These are phyloP conservation scores for Hypsibius dujardini DNA, from an alignment of 1,140 invertebrate genomes.

Conservation along the genomic window DNA sequence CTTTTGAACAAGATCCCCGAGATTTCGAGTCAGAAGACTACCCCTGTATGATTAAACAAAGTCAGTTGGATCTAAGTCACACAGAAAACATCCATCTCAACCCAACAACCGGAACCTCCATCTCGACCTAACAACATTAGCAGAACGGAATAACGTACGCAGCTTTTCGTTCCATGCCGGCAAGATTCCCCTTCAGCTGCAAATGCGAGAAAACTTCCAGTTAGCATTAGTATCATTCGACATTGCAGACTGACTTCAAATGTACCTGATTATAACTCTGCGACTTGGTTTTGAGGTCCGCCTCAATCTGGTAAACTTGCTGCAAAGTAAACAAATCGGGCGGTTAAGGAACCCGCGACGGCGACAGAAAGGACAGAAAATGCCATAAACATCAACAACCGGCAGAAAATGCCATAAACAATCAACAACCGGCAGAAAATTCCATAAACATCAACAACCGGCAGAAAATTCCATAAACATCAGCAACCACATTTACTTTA, in stretches of 20 bases:
- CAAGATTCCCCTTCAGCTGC: conserved; percentile 84
- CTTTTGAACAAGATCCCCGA: conserved; percentile 90
- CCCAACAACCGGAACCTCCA: too few species aligned
- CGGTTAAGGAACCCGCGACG: too few species aligned
- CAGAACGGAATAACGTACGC: conserved; percentile 49
- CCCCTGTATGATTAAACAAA: conserved; percentile 48
- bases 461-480: too few species aligned
- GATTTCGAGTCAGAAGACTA: conserved; percentile 79
- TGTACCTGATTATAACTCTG: conserved; percentile 87
- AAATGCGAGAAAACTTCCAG: too few species aligned
- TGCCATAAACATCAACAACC: not conserved
- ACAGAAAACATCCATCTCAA: too few species aligned
- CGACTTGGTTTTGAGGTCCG: conserved; percentile 88
- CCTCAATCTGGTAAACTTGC: conserved; percentile 93
- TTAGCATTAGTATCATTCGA: too few species aligned
- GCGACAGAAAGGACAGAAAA: too few species aligned
- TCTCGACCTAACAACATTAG: too few species aligned
- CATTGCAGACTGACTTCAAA: too few species aligned
- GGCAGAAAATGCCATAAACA: not conserved
- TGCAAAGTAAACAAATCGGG: conserved; percentile 29
- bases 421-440: conserved; percentile 13
- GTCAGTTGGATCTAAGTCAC: conserved; percentile 18
- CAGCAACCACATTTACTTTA: conserved; percentile 45
- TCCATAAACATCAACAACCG: too few species aligned
- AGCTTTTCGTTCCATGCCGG: conserved; percentile 93